Conservation (phyloP, 1,140 invertebrate genomes). For the Rhopalosiphum padi region DNA sequence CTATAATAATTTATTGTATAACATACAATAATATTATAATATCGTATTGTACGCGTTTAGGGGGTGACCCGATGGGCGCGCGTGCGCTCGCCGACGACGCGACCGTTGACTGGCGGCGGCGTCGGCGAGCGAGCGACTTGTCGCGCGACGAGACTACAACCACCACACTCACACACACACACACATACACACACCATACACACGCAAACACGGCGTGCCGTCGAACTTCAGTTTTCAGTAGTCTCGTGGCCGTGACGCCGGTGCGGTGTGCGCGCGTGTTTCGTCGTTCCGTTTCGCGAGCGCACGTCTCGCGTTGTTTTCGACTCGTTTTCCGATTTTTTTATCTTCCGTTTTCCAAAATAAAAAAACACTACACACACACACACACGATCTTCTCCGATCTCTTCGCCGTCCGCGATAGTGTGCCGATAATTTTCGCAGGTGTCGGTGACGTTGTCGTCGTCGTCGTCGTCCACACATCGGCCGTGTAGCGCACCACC, state of each 20-base stretch:
- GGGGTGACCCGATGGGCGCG: not conserved
- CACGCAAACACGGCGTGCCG: too few species aligned
- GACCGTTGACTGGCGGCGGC: not conserved
- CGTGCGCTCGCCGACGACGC: not conserved
- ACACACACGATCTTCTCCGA: too few species aligned
- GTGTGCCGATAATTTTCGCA: slow-evolving; percentile 60
- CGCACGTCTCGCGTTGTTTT: not conserved
- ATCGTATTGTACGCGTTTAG: not conserved
- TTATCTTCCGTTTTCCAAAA: not conserved
- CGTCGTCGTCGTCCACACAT: slow-evolving; percentile 59
- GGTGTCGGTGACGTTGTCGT: slow-evolving; percentile 63
- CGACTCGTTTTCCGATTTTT: not conserved
- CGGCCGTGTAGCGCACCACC: slow-evolving; percentile 60
- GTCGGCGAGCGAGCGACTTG: slow-evolving; percentile 11
- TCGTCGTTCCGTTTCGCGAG: not conserved
- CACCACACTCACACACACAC: too few species aligned
- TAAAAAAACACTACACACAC: too few species aligned
- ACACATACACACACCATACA: too few species aligned
- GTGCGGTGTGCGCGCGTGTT: not conserved
- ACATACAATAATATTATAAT: too few species aligned
- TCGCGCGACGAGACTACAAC: not conserved
- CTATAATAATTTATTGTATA: too few species aligned
- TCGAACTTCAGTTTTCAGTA: not conserved
- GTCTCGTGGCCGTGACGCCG: slow-evolving; percentile 50
- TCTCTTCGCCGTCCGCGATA: too few species aligned